These are phyloP conservation scores for Noctua janthe DNA, from an alignment of 2,888 invertebrate species.

Conservation along the genomic window DNA sequence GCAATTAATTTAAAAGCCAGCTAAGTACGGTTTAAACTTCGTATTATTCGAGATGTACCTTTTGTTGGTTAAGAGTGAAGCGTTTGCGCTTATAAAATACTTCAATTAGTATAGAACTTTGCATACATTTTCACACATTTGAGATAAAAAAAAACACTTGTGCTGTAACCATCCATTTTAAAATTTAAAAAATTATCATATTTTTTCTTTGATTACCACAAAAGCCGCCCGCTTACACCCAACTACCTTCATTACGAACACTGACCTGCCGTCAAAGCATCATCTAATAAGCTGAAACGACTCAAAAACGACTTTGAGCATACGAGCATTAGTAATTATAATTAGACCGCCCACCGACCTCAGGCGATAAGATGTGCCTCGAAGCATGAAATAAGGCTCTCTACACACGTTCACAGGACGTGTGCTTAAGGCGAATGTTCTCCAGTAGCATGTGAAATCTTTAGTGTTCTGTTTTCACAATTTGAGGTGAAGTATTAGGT, in stretches of 20 bases:
- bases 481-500: background rate
- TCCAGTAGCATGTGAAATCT: background rate
- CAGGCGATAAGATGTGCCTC: constrained; percentile 88
- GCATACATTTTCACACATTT: too few species aligned
- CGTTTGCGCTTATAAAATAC: background rate
- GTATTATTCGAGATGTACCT: constrained; percentile 63
- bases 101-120: background rate
- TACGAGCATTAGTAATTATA: constrained; percentile 88
- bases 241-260: constrained; percentile 50
- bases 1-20: constrained; percentile 87
- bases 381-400: constrained; percentile 89
- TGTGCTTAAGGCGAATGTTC: constrained; percentile 58
- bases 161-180: background rate
- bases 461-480: too few species aligned
- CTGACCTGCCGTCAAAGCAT: constrained; percentile 65
- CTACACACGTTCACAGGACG: constrained; percentile 77
- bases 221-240: constrained; percentile 2
- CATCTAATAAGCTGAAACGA: constrained; percentile 70
- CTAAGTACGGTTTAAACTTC: constrained; percentile 72
- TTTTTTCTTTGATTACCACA: background rate
- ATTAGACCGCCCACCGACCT: constrained; percentile 84
- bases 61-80: constrained; percentile 54
- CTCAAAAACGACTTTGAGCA: constrained; percentile 83
- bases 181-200: background rate
- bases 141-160: too few species aligned